Percentiles rank a stretch among this genome's conserved stretches.
These are phyloP conservation scores for Agriopis aurantiaria DNA, from an alignment of 2,888 invertebrate genomes.

Conservation along the genomic window DNA sequence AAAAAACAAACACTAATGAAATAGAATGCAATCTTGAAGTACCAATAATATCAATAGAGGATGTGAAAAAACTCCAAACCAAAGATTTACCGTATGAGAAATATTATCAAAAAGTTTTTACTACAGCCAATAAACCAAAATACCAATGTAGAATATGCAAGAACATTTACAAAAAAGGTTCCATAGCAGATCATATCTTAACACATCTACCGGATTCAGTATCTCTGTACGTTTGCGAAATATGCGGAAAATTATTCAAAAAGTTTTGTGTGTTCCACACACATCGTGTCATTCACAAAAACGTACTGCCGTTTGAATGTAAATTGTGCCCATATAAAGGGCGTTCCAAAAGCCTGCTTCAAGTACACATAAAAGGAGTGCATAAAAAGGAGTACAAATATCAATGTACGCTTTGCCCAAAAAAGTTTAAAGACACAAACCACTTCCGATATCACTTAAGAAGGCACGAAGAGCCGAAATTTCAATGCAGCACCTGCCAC, in stretches of 20 bases:
- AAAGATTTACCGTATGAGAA: background rate
- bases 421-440: background rate
- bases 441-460: conserved; percentile 2
- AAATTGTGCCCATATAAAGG: conserved; percentile 12
- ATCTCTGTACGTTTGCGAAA: conserved; percentile 5
- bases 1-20: background rate
- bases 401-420: background rate
- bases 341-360: background rate
- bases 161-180: background rate
- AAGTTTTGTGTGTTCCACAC: conserved; percentile 1
- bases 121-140: background rate
- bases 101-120: conserved; percentile 5
- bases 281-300: background rate
- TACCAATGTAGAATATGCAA: conserved; percentile 5
- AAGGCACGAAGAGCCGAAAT: background rate
- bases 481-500: background rate
- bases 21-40: background rate
- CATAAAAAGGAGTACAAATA: conserved; percentile 9
- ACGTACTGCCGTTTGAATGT: conserved; percentile 12
- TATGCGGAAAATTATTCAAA: conserved; percentile 3
- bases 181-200: background rate
- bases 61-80: background rate
- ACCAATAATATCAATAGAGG: background rate
- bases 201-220: conserved; percentile 3
- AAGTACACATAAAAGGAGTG: conserved; percentile 3